These are phyloP conservation scores for Rugalucina vietnamica DNA, from an alignment of 2,888 invertebrate species.

Conservation along the genomic window DNA sequence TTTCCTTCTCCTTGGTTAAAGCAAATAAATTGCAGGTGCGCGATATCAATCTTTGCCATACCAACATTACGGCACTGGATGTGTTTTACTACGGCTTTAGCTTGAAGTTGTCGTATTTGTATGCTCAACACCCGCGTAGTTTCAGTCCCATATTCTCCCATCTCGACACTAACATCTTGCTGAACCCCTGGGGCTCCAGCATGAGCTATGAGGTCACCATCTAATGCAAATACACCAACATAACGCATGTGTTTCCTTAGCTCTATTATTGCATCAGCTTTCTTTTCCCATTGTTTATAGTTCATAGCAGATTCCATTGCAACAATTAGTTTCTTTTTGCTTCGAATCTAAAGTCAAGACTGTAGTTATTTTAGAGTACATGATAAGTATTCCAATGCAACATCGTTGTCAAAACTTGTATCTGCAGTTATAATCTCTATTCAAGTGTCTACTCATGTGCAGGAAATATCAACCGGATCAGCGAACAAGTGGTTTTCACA, in stretches of 20 bases:
- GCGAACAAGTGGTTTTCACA: background rate
- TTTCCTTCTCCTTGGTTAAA: conserved; percentile 19
- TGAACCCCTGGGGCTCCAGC: background rate
- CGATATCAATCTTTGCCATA: conserved; percentile 31
- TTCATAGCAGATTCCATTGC: background rate
- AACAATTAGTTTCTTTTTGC: too few species aligned
- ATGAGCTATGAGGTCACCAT: conserved; percentile 1
- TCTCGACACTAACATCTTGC: background rate
- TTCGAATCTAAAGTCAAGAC: too few species aligned
- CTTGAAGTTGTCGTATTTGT: background rate
- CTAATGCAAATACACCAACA: background rate
- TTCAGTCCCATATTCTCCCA: background rate
- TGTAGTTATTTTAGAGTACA: too few species aligned
- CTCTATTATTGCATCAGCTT: background rate
- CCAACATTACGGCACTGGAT: conserved; percentile 14
- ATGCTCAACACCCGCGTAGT: background rate
- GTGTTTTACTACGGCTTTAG: conserved; percentile 41
- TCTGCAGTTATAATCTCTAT: too few species aligned
- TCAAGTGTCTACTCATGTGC: background rate
- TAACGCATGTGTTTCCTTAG: background rate
- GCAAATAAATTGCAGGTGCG: conserved; percentile 42
- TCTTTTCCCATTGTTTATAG: background rate
- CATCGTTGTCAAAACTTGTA: too few species aligned
- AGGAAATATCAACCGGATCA: background rate
- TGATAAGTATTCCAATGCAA: too few species aligned